Percentiles rank a stretch among this genome's conserved stretches.
Evolutionary conservation across 2,797 vertebrate species (phyloP).

Genomic region (Taenioides sp.): DNA sequence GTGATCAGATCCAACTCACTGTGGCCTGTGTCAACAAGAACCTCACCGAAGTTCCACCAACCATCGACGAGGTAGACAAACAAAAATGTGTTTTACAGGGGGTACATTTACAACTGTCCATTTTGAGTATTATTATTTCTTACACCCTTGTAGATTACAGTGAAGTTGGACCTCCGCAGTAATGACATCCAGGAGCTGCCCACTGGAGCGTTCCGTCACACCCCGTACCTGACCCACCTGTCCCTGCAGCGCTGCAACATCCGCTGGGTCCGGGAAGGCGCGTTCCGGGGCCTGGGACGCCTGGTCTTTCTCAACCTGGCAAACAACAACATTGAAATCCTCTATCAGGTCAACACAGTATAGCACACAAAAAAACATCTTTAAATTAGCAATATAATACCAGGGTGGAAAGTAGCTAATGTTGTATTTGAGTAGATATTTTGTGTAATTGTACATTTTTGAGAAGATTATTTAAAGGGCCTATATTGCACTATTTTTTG

Average conservation of each 20-base stretch:
- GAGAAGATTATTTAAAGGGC: too few species aligned
- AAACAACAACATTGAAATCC: conserved; percentile 82
- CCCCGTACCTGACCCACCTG: conserved; percentile 87
- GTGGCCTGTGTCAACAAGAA: conserved; percentile 85
- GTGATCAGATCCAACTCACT: conserved; percentile 83
- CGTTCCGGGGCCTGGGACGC: conserved; percentile 88
- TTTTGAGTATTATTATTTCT: too few species aligned
- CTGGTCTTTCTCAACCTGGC: conserved; percentile 89
- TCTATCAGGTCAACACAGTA: conserved; percentile 80
- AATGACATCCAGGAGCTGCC: conserved; percentile 82
- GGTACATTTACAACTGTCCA: not conserved
- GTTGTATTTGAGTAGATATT: too few species aligned
- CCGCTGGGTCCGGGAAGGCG: conserved; percentile 86
- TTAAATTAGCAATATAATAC: not conserved
- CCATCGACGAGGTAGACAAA: conserved; percentile 80
- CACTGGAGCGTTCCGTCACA: conserved; percentile 77
- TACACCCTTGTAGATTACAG: conserved; percentile 78
- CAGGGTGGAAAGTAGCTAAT: too few species aligned
- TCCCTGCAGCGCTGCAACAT: conserved; percentile 85
- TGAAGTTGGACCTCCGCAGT: conserved; percentile 84
- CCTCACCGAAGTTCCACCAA: conserved; percentile 79
- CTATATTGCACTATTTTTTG: too few species aligned
- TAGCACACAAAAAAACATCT: not conserved
- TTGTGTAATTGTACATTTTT: too few species aligned
- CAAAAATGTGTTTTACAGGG: not conserved